Evolutionary conservation across 2,113 vertebrate genomes (phyloP), one percentile per base, ranked within the genome.

Genomic region (Phrynosoma platyrhinos): DNA sequence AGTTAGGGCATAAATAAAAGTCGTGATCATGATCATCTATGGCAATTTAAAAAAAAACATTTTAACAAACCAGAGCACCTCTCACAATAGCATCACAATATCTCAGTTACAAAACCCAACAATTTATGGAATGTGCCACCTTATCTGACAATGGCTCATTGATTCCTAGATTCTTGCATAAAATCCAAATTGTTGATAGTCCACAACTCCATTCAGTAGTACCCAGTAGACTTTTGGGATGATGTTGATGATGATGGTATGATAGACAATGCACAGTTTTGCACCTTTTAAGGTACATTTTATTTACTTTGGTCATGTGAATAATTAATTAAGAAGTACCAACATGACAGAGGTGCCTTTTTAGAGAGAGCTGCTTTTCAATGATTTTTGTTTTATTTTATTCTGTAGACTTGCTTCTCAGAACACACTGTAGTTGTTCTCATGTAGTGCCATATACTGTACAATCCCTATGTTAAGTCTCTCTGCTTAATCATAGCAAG

Each of bases 401-500:
- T 53, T 91, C 16, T 87, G 32, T 82, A 6, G 71, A 12, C 86
- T 36, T 93, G 3, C 92, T 89, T 89, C 86, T 89, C 84, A 87
- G 83, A 84, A 82, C 83, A 12, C 76, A 0, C 90, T 75, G 47
- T 69, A 75, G 75, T 93, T 83, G 80, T 68, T 83, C 91, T 92
- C 84, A 18, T 0, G 71, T 90, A 53, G 89, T 94, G 94, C 92
- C 90, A 91, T 88, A 72, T 75, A 86, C 13, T 91, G 14, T 92
- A 88, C 88, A 88, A 79, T 55, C 79, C 64, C 79, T 89, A 10
- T 74, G 81, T 87, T 91, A 91, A 92, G 86, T 90, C 74, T 85
- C 94, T 93, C 71, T 88, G 10, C 82, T 88, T 95, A 88, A 85
- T 94, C 92, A 83, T 87, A 94, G 83, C 89, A 94, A 94, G 89